Conservation (phyloP, 2,113 vertebrate species). For the Albula goreensis region DNA sequence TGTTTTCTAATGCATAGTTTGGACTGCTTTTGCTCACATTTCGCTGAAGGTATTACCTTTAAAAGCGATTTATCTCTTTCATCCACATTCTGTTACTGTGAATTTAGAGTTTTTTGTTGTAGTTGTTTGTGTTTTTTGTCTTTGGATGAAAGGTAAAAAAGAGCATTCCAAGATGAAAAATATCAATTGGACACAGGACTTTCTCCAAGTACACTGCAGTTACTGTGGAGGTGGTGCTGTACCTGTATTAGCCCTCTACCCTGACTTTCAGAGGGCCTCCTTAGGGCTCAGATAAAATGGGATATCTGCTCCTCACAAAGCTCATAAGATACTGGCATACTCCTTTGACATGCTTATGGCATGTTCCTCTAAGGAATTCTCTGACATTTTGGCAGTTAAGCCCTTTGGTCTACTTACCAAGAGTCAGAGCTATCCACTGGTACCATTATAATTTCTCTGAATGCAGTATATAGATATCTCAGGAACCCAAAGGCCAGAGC, state of each 20-base stretch:
- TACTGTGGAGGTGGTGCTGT: background rate
- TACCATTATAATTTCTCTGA: no score
- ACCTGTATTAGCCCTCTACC: background rate
- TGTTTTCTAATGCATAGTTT: slow-evolving; percentile 27
- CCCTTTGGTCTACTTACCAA: no score
- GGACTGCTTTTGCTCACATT: slow-evolving; percentile 13
- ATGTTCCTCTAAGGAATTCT: background rate
- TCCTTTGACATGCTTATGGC: background rate
- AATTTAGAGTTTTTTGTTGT: slow-evolving; percentile 6
- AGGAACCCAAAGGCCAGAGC: no score
- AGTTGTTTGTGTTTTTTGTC: background rate
- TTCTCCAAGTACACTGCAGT: background rate
- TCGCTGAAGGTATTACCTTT: slow-evolving; percentile 14
- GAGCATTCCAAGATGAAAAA: slow-evolving; percentile 1
- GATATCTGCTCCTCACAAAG: background rate
- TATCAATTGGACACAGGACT: background rate
- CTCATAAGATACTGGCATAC: background rate
- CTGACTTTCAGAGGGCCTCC: background rate
- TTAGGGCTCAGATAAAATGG: slow-evolving; percentile 15
- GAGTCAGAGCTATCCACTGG: no score
- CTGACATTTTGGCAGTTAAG: no score
- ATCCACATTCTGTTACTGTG: slow-evolving; percentile 14
- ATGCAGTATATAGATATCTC: no score
- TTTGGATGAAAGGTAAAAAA: background rate
- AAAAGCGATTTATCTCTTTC: slow-evolving; percentile 8